Percentiles rank a stretch among this genome's conserved stretches.
These are phyloP conservation scores for Martes flavigula DNA, from an alignment of 2,797 vertebrate species.

Conservation along the genomic window DNA sequence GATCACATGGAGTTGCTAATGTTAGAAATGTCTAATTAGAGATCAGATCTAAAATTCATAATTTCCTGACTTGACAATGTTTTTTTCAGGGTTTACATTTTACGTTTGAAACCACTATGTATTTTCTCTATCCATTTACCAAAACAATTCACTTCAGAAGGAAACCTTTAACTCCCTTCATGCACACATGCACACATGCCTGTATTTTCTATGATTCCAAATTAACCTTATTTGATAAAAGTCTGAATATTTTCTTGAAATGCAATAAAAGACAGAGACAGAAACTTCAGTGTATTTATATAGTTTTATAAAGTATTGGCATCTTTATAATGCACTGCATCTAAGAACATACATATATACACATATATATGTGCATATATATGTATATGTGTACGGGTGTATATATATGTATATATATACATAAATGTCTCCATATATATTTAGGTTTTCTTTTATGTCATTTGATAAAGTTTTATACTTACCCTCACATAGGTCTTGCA, in stretches of 20 bases:
- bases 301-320: not conserved
- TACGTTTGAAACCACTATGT: not conserved
- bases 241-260: not conserved
- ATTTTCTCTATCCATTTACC: not conserved
- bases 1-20: not conserved
- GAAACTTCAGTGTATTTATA: not conserved
- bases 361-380: not conserved
- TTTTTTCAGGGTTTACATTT: not conserved
- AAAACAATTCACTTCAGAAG: not conserved
- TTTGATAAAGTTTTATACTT: not conserved
- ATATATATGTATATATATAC: not conserved
- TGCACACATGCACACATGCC: rapidly evolving
- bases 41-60: not conserved
- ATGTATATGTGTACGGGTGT: not conserved
- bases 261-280: not conserved
- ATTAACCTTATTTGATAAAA: not conserved
- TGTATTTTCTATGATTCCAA: not conserved
- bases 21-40: not conserved
- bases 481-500: not conserved
- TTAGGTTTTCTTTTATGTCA: not conserved
- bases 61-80: not conserved
- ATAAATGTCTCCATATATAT: not conserved
- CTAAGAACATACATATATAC: not conserved
- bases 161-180: not conserved
- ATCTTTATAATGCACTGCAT: not conserved